A percentile compares a stretch with the other conserved stretches of the same genome.
Evolutionary conservation across 1,140 invertebrate species (phyloP).

Genomic region (Brachionus asplanchnoidis): DNA sequence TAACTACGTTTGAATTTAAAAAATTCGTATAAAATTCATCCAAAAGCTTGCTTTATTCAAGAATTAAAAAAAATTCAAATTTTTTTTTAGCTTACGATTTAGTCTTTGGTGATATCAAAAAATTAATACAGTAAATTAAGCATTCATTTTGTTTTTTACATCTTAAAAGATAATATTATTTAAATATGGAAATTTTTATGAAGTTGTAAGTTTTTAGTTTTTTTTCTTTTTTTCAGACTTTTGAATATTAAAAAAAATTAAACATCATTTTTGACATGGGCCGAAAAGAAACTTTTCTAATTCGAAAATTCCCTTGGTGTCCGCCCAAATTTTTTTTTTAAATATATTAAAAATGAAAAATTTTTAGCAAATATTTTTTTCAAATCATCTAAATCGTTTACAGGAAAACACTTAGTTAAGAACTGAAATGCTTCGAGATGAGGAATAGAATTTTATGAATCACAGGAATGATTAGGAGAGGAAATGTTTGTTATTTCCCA

Average conservation of each 20-base stretch:
- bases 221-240: no score
- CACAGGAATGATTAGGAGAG: not conserved
- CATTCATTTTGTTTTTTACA: slow-evolving; percentile 16
- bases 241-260: no score
- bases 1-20: not conserved
- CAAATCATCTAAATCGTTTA: not conserved
- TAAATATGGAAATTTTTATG: not conserved
- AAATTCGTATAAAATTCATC: slow-evolving; percentile 2
- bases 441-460: not conserved
- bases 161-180: not conserved
- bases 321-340: not conserved
- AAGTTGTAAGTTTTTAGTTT: no score
- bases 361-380: not conserved
- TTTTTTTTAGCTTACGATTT: not conserved
- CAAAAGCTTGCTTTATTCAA: not conserved
- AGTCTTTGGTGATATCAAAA: not conserved
- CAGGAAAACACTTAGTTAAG: not conserved
- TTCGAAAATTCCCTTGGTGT: no score
- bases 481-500: not conserved
- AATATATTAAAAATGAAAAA: not conserved
- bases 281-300: no score
- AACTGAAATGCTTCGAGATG: not conserved
- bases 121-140: slow-evolving; percentile 1
- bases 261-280: no score
- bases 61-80: not conserved